Evolutionary conservation across 1,140 invertebrate species (phyloP).

Genomic region (Drosophila nebulosa): DNA sequence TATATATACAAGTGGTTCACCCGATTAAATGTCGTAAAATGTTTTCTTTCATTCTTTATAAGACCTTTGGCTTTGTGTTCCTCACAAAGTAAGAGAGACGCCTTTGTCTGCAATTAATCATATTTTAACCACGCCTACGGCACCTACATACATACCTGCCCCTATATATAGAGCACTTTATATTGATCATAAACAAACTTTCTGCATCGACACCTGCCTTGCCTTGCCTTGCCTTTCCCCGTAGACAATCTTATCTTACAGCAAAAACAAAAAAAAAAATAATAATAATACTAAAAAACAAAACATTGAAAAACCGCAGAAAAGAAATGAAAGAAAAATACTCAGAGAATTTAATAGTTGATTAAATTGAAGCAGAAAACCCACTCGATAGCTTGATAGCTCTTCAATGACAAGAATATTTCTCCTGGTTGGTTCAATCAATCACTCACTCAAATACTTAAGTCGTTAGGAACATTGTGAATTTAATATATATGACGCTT

Average conservation of each 20-base stretch:
- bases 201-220: neutral
- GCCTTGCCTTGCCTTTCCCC: too few species aligned
- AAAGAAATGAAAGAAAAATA: neutral
- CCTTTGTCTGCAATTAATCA: conserved; percentile 20
- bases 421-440: conserved; percentile 42
- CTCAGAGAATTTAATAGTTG: conserved; percentile 9
- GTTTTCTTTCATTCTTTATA: neutral
- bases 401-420: conserved; percentile 24
- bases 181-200: conserved; percentile 5
- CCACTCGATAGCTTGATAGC: conserved; percentile 3
- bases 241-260: conserved; percentile 33
- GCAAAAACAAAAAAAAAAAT: conserved; percentile 1
- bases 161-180: neutral
- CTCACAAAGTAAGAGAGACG: neutral
- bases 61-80: neutral
- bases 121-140: neutral
- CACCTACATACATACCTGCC: neutral
- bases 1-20: neutral
- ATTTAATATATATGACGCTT: conserved; percentile 25
- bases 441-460: conserved; percentile 48
- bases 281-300: neutral
- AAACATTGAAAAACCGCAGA: neutral
- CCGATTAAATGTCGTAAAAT: neutral
- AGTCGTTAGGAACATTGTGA: conserved; percentile 38
- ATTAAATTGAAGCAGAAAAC: conserved; percentile 48